A percentile compares a stretch with the other conserved stretches of the same genome.
phyloP scores from a whole-genome alignment of 2,888 invertebrate genomes.

The Periphyllus acericola region DNA sequence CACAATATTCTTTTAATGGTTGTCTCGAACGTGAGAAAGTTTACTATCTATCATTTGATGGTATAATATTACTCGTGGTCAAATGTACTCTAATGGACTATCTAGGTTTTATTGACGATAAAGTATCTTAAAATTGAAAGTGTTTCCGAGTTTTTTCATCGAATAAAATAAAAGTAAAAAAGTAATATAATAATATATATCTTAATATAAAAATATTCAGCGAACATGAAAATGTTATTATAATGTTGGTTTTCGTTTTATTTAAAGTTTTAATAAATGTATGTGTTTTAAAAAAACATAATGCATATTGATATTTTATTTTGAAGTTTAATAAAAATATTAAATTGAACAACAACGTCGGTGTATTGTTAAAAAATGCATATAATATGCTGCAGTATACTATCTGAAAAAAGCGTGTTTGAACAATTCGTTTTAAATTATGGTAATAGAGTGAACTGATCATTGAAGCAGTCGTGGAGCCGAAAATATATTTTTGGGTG shows the following conservation, averaged over 20 bases:
- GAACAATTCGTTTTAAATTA: no score
- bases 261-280: neutral
- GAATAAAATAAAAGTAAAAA: neutral
- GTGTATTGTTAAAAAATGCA: no score
- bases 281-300: no score
- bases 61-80: constrained; percentile 44
- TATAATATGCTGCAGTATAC: no score
- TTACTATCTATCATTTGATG: constrained; percentile 11
- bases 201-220: neutral
- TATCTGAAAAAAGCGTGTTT: no score
- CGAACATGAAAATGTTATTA: neutral
- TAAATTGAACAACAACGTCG: no score
- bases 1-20: constrained; percentile 5
- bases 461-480: no score
- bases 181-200: neutral
- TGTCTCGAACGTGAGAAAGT: constrained; percentile 17
- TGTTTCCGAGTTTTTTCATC: neutral
- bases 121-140: neutral
- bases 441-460: no score
- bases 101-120: constrained; percentile 14
- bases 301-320: no score
- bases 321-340: no score
- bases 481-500: no score
- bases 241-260: neutral
- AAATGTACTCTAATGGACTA: constrained; percentile 30